Evolutionary conservation across 2,113 vertebrate genomes (phyloP), one percentile per base, ranked within the genome.

Genomic region (Oryzias celebensis): DNA sequence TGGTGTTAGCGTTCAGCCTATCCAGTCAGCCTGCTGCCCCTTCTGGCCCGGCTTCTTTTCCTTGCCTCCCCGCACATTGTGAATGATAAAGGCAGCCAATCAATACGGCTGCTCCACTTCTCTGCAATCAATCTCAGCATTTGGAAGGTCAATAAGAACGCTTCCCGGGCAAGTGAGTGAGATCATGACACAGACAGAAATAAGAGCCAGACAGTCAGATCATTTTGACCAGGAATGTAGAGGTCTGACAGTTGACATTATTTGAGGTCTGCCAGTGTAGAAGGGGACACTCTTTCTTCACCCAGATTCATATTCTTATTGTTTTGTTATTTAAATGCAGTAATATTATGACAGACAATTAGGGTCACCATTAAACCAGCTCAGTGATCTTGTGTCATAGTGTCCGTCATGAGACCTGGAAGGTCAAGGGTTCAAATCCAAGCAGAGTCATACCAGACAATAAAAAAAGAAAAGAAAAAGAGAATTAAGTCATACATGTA

Each of bases 61-160:
- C 56, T 17, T 36, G 8, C 4, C 67, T 71, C 56, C 69, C 59
- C 17, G 49, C 81, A 52, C 52, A 51, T 69, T 74, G 71, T 52
- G 75, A 85, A 79, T 55, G 76, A 78, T 81, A 82, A 82, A 85
- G 83, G 71, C 73, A 71, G 66, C 28, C 41, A 80, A 90, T 92
- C 89, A 89, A 91, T 91, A 80, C 31, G 44, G 80, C 85, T 83
- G 84, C 85, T 88, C 72, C 77, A 80, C 80, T 86, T 82, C 83
- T 81, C 77, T 66, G 52, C 75, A 75, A 90, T 92, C 84, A 85
- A 91, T 92, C 65, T 51, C 55, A 60, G 83, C 80, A 80, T 91
- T 91, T 90, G 85, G 75, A 78, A 73, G 83, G 86, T 89, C 85
- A 85, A 88, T 90, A 81, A 77, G 85, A 84, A 73, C 78, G 75